Conservation (phyloP, 2,888 invertebrate genomes). For the Brenthis ino region DNA sequence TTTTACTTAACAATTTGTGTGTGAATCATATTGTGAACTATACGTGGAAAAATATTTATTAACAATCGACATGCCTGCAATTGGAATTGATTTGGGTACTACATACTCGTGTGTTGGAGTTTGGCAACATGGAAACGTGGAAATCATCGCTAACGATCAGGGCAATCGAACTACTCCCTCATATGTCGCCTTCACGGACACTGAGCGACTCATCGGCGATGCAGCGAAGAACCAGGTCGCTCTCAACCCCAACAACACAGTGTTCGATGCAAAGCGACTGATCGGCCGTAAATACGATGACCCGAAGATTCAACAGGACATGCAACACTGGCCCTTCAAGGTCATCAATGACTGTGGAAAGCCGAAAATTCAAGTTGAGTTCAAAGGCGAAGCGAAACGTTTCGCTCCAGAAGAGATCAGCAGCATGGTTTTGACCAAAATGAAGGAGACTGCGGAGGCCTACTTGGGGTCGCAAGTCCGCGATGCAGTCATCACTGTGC, state of each 20-base stretch:
- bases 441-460: conserved; percentile 87
- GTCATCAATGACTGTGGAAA: conserved; percentile 85
- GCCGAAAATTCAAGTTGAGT: conserved; percentile 86
- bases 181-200: conserved; percentile 93
- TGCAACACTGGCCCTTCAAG: conserved; percentile 92
- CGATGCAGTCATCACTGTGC: conserved; percentile 91
- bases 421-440: conserved; percentile 83
- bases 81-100: conserved; percentile 88
- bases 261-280: conserved; percentile 90
- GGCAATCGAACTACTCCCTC: conserved; percentile 94
- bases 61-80: conserved; percentile 62
- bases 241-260: conserved; percentile 88
- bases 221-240: conserved; percentile 93
- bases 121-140: conserved; percentile 91
- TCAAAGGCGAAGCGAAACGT: conserved; percentile 84
- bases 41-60: conserved; percentile 25
- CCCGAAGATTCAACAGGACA: conserved; percentile 88
- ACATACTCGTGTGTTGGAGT: conserved; percentile 94
- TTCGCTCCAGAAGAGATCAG: conserved; percentile 88
- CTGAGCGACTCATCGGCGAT: conserved; percentile 92
- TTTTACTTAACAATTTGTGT: neutral
- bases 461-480: conserved; percentile 85
- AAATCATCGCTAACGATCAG: conserved; percentile 94
- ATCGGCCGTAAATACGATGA: conserved; percentile 91
- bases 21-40: conserved; percentile 25